Evolutionary conservation across 2,888 invertebrate species (phyloP).

Genomic region (Patella caerulea): DNA sequence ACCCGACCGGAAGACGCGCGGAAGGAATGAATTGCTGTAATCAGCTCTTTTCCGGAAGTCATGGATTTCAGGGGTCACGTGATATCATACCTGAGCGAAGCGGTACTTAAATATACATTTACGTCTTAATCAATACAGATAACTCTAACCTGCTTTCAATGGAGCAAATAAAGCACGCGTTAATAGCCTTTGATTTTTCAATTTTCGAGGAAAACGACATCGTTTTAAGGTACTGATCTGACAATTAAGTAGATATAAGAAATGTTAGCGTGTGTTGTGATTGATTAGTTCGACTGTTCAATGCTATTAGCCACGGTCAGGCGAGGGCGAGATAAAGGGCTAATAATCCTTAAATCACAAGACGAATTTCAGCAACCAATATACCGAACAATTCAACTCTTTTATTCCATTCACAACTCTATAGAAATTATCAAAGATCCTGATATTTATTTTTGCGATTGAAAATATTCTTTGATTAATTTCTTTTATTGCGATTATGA

Average conservation of each 20-base stretch:
- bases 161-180: slow-evolving; percentile 9
- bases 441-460: too few species aligned
- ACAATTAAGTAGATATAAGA: slow-evolving; percentile 10
- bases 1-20: background rate
- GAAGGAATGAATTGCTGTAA: slow-evolving; percentile 10
- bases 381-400: too few species aligned
- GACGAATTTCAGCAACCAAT: too few species aligned
- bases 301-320: slow-evolving; percentile 2
- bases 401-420: too few species aligned
- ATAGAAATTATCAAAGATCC: too few species aligned
- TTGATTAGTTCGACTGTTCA: background rate
- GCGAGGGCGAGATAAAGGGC: slow-evolving; percentile 5
- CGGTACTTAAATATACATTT: slow-evolving; percentile 13
- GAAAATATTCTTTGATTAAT: too few species aligned
- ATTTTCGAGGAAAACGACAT: slow-evolving; percentile 12
- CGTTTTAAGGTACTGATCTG: slow-evolving; percentile 11
- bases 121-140: slow-evolving; percentile 5
- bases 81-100: slow-evolving; percentile 6
- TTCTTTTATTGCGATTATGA: too few species aligned
- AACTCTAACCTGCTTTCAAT: slow-evolving; percentile 3
- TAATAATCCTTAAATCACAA: background rate
- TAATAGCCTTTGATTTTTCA: slow-evolving; percentile 13
- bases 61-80: slow-evolving; percentile 11
- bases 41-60: slow-evolving; percentile 11
- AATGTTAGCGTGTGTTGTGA: slow-evolving; percentile 10